A percentile compares a stretch with the other conserved stretches of the same genome.
Conservation (phyloP, 2,888 invertebrate genomes). For the Eupithecia exiguata region DNA sequence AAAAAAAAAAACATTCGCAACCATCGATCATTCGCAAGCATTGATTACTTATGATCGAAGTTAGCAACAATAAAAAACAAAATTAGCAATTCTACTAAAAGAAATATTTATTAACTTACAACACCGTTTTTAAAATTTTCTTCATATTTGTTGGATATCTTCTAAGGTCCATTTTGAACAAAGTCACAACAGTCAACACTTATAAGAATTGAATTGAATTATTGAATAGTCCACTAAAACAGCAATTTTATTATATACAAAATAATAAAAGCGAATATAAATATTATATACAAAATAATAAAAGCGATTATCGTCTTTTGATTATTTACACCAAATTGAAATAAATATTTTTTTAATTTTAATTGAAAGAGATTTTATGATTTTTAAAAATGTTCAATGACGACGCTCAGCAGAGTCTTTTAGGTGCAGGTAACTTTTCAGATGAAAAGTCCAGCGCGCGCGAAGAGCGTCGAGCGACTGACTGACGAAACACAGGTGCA, state of each 20-base stretch:
- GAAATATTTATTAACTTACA: not conserved
- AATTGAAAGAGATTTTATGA: not conserved
- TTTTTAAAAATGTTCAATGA: not conserved
- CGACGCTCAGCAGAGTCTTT: not conserved
- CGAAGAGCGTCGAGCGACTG: not conserved
- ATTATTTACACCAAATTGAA: not conserved
- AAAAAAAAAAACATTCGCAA: not conserved
- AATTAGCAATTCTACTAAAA: not conserved
- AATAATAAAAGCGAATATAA: not conserved
- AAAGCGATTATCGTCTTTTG: not conserved
- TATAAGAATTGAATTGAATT: not conserved
- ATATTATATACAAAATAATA: not conserved
- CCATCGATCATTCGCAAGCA: not conserved
- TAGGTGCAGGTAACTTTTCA: not conserved
- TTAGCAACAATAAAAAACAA: not conserved
- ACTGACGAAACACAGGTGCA: not conserved
- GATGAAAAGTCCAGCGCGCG: not conserved
- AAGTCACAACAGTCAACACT: not conserved
- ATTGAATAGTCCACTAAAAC: not conserved
- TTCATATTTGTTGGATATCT: not conserved
- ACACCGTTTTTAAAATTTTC: not conserved
- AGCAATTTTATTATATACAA: not conserved
- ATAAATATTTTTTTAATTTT: not conserved
- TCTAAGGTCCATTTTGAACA: not conserved
- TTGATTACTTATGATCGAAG: not conserved